Percentiles rank a stretch among this genome's conserved stretches.
phyloP scores from a whole-genome alignment of 2,888 invertebrate genomes.

The Allophyes oxyacanthae region DNA sequence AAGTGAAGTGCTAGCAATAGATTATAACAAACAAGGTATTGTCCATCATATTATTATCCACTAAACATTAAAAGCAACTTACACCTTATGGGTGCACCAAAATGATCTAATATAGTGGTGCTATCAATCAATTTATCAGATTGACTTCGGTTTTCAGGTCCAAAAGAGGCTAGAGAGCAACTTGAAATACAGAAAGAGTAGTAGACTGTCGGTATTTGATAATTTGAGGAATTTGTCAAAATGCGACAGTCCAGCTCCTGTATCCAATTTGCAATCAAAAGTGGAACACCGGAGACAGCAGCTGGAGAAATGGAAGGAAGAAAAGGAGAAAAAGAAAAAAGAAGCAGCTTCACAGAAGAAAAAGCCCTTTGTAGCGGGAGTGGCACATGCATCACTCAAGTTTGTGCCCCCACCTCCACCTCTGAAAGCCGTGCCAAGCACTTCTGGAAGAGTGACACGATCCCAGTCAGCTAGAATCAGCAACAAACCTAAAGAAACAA shows the following conservation, averaged over 20 bases:
- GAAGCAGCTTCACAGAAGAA: conserved; percentile 72
- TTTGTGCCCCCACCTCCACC: conserved; percentile 78
- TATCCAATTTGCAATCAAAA: conserved; percentile 61
- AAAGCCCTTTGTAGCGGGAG: conserved; percentile 79
- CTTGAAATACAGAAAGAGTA: conserved; percentile 70
- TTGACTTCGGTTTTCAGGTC: conserved; percentile 68
- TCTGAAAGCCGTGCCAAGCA: conserved; percentile 69
- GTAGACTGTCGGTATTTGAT: conserved; percentile 73
- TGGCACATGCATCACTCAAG: conserved; percentile 67
- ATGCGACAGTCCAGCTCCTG: conserved; percentile 63
- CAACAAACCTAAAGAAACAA: conserved; percentile 38
- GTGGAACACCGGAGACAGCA: conserved; percentile 73
- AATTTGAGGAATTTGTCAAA: conserved; percentile 69
- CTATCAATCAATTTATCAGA: conserved; percentile 21
- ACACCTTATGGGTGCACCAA: conserved; percentile 29
- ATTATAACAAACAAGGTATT: no score
- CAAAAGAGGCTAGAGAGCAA: conserved; percentile 71
- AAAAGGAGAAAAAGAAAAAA: conserved; percentile 78
- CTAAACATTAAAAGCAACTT: conserved; percentile 15
- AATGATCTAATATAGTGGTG: not conserved
- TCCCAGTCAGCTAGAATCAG: conserved; percentile 67
- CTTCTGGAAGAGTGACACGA: conserved; percentile 77
- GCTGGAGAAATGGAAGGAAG: conserved; percentile 81
- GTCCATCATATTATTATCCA: no score
- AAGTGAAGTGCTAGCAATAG: no score